Base-by-base conservation (phyloP, 2,888 invertebrate genomes). In the Acanthosoma haemorrhoidale region DNA sequence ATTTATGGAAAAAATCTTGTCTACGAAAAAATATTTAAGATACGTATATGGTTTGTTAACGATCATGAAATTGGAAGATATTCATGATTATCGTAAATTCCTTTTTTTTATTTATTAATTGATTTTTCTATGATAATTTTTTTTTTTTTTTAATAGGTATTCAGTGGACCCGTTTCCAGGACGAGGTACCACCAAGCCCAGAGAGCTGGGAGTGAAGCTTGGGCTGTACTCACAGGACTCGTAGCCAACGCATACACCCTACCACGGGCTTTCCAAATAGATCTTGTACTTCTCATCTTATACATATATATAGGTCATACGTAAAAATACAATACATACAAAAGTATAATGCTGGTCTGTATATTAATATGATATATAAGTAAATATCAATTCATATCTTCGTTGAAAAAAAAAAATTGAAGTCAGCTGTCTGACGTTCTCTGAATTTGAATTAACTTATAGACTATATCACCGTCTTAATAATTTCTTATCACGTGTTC, bases 151-250 rank as follows among this genome's bases (percentile, higher is more conserved):
- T 25, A 32, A 4, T 60, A 67, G 67, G 31, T 67, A 67, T 25
- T 29, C 67, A 21, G 34, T 34, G 11, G 67, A 68, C 13, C 68
- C 68, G 3, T 68, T 68, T 25, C 68, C 68, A 31, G 38, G 21
- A 4, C 15, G 68, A 29, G 32, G 25, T 1, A 13, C 59, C 13
- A 15, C 21, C 38, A 68, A 59, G 58, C 58, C 32, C 6, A 16
- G 59, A 16, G 68, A 68, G 15, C 38, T 68, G n/a, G 68, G 59
- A 29, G 59, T 68, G 9, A 68, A 68, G 29, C 39, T 68, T 3
- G 68, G 68, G 4, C 68, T 68, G 4, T 68, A 68, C 36, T 59
- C 68, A 0, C 67, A 66, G 2, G 21, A 43, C 9, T 64, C 64
- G n/a, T 64, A 64, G 64, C 64, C 64, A 39, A 61, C 21, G 38